A percentile compares a stretch with the other conserved stretches of the same genome.
Conservation (phyloP, 2,113 vertebrate species). For the Nymphicus hollandicus region DNA sequence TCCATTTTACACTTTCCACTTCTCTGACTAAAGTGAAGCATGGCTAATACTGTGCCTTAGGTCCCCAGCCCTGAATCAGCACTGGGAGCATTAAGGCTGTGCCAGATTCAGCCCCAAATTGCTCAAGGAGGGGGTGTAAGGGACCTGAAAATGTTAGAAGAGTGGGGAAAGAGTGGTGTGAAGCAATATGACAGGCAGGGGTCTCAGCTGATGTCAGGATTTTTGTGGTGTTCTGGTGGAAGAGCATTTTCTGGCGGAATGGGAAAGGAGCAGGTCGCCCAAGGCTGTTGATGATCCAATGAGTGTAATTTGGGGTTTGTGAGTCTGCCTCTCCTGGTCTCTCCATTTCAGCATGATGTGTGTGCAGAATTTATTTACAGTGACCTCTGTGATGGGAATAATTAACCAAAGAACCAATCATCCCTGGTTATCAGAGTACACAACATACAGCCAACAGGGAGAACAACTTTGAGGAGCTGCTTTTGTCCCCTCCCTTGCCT, state of each 20-base stretch:
- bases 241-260: background rate
- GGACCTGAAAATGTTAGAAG: background rate
- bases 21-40: background rate
- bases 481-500: constrained; percentile 28
- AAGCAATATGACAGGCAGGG: background rate
- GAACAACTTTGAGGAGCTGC: background rate
- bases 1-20: background rate
- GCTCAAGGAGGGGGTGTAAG: background rate
- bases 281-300: background rate
- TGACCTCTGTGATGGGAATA: background rate
- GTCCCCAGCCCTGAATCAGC: background rate
- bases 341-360: background rate
- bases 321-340: background rate
- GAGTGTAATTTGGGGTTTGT: background rate
- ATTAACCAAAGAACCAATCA: background rate
- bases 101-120: background rate
- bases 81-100: background rate
- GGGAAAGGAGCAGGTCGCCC: background rate
- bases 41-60: background rate
- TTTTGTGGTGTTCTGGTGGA: background rate
- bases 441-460: background rate
- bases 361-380: background rate
- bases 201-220: background rate
- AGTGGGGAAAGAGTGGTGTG: background rate
- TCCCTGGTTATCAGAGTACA: background rate